Base-by-base conservation (phyloP, 2,113 vertebrate genomes). In the Cheirogaleus medius region DNA sequence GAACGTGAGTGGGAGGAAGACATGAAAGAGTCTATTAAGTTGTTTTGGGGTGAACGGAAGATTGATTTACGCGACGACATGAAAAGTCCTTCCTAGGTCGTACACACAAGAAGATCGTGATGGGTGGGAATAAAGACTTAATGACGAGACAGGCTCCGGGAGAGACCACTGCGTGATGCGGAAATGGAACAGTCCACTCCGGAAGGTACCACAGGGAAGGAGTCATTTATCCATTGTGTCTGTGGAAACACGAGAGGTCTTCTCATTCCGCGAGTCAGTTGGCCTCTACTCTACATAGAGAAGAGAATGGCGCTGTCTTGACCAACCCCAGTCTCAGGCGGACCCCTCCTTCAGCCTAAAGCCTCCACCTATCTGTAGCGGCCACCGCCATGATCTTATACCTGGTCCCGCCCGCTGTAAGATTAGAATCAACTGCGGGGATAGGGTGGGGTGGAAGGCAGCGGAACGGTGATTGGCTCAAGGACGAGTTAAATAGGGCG, bases 401-500 rank as follows among this genome's bases (percentile, higher is more conserved):
- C 44, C 23, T 9, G 15, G 17, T 80, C 54, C 83, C 4, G 3
- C 64, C 47, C 4, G 34, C 27, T n/a, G 37, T 69, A 44, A 6
- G 42, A 29, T 6, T 83, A 8, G 4, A 84, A 90, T 82, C 92
- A 54, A 87, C 32, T 68, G 60, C 5, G 32, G 69, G 13, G 23
- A 14, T 54, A 42, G 69, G 20, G 39, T 1, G 39, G 20, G 47
- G 60, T 27, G 39, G 85, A 84, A 88, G 66, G 66, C 37, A 1
- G 7, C 7, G 1, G 58, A 85, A 44, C 5, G 21, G 29, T 92
- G 91, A 97, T 87, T 96, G 91, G 90, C n/a, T 97, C 37, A 13
- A 58, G 44, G 29, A 23, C 56, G 44, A 66, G 29, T 3, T 81
- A 23, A 64, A 12, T 3, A 68, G 85, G 88, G 81, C 25, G 32